Percentiles rank a stretch among this genome's conserved stretches.
phyloP scores from a whole-genome alignment of 1,140 invertebrate genomes.

The Pogonomyrmex californicus region DNA sequence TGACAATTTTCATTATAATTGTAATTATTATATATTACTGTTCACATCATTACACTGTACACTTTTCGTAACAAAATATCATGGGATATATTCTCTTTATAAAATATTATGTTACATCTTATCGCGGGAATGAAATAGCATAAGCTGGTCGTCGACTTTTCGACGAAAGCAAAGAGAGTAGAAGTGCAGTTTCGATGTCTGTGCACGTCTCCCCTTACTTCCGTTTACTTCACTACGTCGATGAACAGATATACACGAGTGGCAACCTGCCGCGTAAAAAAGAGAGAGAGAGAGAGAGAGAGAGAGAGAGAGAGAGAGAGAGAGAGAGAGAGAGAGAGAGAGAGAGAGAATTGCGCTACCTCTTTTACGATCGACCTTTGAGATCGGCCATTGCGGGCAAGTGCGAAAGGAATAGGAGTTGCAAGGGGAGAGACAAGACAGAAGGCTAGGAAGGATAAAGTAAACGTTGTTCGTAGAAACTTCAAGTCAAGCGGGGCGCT shows the following conservation, averaged over 20 bases:
- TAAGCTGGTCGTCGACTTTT: slow-evolving; percentile 22
- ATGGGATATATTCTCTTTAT: not conserved
- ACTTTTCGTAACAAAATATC: not conserved
- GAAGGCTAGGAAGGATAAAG: slow-evolving; percentile 49
- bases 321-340: too few species aligned
- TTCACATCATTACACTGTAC: too few species aligned
- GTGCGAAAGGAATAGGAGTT: slow-evolving; percentile 7
- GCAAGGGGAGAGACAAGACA: not conserved
- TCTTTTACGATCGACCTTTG: slow-evolving; percentile 59
- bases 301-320: too few species aligned
- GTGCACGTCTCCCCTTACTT: slow-evolving; percentile 36
- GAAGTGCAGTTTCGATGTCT: slow-evolving; percentile 21
- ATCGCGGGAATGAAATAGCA: not conserved
- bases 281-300: too few species aligned
- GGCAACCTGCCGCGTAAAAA: slow-evolving; percentile 12
- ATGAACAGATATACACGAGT: slow-evolving; percentile 50
- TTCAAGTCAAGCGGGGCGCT: slow-evolving; percentile 56
- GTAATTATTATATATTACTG: slow-evolving; percentile 14
- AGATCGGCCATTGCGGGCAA: slow-evolving; percentile 50
- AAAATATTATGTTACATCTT: not conserved
- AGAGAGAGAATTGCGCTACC: slow-evolving; percentile 5
- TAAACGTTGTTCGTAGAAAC: slow-evolving; percentile 63
- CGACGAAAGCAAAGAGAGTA: slow-evolving; percentile 9
- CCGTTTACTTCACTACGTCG: slow-evolving; percentile 15
- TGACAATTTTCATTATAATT: not conserved